These are phyloP conservation scores for Chionomys nivalis DNA, from an alignment of 2,113 vertebrate genomes.

Conservation along the genomic window DNA sequence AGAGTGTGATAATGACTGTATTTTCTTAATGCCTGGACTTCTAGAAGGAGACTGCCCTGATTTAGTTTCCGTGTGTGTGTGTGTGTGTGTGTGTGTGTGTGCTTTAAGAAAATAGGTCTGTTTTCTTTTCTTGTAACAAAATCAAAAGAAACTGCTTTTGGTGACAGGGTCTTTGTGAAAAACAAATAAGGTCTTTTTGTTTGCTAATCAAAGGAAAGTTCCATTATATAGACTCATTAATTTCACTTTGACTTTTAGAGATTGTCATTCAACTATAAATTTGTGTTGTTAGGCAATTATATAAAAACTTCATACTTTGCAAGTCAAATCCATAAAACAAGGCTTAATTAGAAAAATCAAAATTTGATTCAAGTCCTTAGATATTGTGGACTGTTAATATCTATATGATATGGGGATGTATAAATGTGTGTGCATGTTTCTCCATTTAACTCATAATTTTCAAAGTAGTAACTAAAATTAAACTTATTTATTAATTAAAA, in stretches of 20 bases:
- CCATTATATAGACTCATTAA: neutral
- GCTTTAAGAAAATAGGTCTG: neutral
- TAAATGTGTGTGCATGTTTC: neutral
- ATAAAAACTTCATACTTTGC: neutral
- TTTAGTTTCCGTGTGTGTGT: neutral
- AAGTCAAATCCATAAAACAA: slow-evolving; percentile 29
- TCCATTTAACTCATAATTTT: neutral
- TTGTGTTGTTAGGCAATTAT: neutral
- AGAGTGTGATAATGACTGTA: neutral
- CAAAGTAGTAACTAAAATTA: neutral
- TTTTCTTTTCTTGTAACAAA: neutral
- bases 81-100: too few species aligned
- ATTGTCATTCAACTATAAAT: neutral
- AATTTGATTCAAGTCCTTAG: neutral
- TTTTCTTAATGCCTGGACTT: neutral
- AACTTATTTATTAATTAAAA: neutral
- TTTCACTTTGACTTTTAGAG: neutral
- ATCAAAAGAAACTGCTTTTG: neutral
- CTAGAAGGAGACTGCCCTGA: neutral
- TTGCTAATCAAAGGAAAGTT: slow-evolving; percentile 14
- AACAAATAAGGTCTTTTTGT: neutral
- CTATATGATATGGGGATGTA: neutral
- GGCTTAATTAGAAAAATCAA: neutral
- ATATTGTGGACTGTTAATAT: neutral
- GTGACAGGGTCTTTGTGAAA: neutral